A percentile compares a stretch with the other conserved stretches of the same genome.
These are phyloP conservation scores for Limulus polyphemus DNA, from an alignment of 2,888 invertebrate species.

Conservation along the genomic window DNA sequence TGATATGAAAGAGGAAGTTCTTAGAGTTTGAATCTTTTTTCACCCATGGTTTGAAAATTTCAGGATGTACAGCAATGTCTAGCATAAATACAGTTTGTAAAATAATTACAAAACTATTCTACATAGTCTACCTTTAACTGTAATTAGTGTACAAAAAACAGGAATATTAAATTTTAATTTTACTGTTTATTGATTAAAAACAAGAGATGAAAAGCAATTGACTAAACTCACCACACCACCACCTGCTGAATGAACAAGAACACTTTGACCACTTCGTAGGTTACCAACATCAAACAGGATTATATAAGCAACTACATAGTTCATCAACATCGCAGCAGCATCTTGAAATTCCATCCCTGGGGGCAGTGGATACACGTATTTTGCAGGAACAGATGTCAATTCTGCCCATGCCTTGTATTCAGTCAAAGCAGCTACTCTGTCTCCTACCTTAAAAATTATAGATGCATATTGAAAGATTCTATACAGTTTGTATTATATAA, in stretches of 20 bases:
- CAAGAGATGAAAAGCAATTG: too few relatives aligned
- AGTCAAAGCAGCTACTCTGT: constrained; percentile 61
- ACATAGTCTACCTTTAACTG: too few relatives aligned
- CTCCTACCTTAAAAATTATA: constrained; percentile 33
- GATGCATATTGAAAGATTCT: neutral
- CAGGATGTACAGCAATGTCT: too few relatives aligned
- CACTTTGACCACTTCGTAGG: constrained; percentile 60
- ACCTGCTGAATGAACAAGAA: constrained; percentile 71
- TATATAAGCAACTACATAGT: constrained; percentile 72
- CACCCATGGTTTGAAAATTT: too few relatives aligned
- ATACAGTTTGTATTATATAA: neutral
- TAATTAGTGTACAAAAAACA: too few relatives aligned
- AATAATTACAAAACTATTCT: too few relatives aligned
- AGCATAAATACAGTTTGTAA: too few relatives aligned
- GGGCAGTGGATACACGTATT: constrained; percentile 64
- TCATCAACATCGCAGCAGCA: constrained; percentile 70
- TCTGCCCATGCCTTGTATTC: constrained; percentile 80
- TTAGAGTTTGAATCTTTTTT: too few relatives aligned
- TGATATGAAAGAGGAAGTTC: too few relatives aligned
- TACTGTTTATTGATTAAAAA: too few relatives aligned
- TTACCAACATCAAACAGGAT: constrained; percentile 71
- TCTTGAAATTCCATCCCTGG: constrained; percentile 60
- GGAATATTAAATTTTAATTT: too few relatives aligned
- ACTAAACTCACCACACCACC: constrained; percentile 55
- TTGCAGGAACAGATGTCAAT: constrained; percentile 62